Conservation (phyloP, 2,113 vertebrate genomes). For the Siniperca knerii region DNA sequence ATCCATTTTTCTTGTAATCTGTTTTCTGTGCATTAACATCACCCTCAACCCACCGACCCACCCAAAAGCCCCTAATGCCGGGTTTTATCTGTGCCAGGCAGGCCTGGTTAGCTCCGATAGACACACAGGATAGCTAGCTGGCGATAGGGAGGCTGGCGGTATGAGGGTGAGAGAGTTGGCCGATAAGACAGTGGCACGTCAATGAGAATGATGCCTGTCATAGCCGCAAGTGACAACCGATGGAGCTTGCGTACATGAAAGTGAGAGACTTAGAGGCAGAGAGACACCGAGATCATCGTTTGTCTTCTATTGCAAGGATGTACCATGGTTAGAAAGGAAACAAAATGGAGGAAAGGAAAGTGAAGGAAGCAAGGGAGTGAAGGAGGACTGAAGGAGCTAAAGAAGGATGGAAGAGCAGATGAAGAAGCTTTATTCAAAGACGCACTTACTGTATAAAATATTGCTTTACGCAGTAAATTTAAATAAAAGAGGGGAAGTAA, state of each 20-base stretch:
- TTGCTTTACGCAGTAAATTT: neutral
- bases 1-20: constrained; percentile 40
- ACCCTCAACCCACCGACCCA: constrained; percentile 41
- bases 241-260: constrained; percentile 42
- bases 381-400: neutral
- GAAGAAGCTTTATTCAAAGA: neutral
- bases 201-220: constrained; percentile 66
- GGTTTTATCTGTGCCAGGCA: constrained; percentile 73
- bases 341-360: neutral
- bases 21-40: constrained; percentile 50
- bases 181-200: constrained; percentile 67
- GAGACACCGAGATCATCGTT: neutral
- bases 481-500: neutral
- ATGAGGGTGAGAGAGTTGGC: constrained; percentile 38
- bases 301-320: neutral
- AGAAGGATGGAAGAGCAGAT: neutral
- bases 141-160: constrained; percentile 54
- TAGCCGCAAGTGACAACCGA: constrained; percentile 58
- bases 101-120: constrained; percentile 73
- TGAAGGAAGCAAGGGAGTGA: neutral
- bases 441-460: neutral
- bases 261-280: constrained; percentile 9
- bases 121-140: constrained; percentile 62
- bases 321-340: neutral
- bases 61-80: constrained; percentile 53